Conservation (phyloP, 2,888 invertebrate species). For the Phytoseiulus persimilis region DNA sequence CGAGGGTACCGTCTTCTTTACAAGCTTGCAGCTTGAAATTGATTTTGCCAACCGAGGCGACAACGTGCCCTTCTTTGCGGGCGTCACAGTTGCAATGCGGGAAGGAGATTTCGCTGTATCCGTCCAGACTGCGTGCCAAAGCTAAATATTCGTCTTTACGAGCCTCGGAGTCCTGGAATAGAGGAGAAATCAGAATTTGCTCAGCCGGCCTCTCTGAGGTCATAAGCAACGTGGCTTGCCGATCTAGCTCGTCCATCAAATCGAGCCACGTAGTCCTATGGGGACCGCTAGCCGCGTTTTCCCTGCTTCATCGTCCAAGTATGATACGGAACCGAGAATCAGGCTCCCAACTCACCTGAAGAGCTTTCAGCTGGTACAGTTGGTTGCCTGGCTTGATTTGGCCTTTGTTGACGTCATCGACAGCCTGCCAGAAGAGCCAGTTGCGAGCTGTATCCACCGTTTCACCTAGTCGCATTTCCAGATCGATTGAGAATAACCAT, state of each 20-base stretch:
- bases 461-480: slow-evolving; percentile 59
- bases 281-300: too few relatives aligned
- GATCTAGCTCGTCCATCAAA: background rate
- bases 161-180: slow-evolving; percentile 40
- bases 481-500: slow-evolving; percentile 71
- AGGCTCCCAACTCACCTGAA: slow-evolving; percentile 60
- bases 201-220: background rate
- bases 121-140: slow-evolving; percentile 72
- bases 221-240: background rate
- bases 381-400: slow-evolving; percentile 80
- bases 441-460: slow-evolving; percentile 67
- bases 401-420: slow-evolving; percentile 89
- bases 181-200: slow-evolving; percentile 35
- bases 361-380: slow-evolving; percentile 87
- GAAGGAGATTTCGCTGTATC: slow-evolving; percentile 86
- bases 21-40: slow-evolving; percentile 71
- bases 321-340: slow-evolving; percentile 35
- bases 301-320: background rate
- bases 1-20: slow-evolving; percentile 67
- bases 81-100: slow-evolving; percentile 89
- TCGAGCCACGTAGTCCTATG: too few relatives aligned
- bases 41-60: slow-evolving; percentile 62
- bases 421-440: slow-evolving; percentile 84
- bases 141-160: slow-evolving; percentile 60
- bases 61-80: slow-evolving; percentile 74